phyloP scores from a whole-genome alignment of 2,797 vertebrate species.

The Myotis planiceps region DNA sequence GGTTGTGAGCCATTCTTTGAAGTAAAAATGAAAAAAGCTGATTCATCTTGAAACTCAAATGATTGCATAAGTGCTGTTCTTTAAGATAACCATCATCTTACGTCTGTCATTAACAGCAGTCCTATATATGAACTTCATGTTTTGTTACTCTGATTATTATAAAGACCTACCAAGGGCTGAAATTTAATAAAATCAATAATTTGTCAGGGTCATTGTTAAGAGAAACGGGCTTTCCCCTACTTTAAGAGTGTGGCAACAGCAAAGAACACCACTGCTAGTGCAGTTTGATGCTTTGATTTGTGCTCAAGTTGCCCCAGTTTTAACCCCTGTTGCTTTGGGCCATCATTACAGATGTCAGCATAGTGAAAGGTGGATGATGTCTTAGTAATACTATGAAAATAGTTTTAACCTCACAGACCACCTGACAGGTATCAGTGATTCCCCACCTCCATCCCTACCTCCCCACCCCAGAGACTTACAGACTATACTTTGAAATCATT shows the following conservation, averaged over 20 bases:
- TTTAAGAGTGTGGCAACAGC: not conserved
- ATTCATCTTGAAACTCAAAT: not conserved
- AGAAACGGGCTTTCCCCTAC: not conserved
- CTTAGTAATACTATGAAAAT: not conserved
- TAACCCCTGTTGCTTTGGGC: not conserved
- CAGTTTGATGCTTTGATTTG: not conserved
- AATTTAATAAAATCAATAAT: not conserved
- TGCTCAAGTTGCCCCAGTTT: not conserved
- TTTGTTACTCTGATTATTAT: not conserved
- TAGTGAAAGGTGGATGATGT: not conserved
- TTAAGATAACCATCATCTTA: not conserved
- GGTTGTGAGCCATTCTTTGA: not conserved
- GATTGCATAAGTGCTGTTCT: not conserved
- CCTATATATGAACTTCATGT: not conserved
- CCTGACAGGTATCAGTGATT: not conserved
- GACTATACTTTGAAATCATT: slow-evolving; percentile 31
- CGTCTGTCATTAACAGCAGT: not conserved
- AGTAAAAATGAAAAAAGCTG: slow-evolving; percentile 17
- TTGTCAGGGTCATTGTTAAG: not conserved
- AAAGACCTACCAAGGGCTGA: not conserved
- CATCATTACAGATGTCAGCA: not conserved
- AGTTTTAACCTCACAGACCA: slow-evolving; percentile 6
- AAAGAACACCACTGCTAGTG: not conserved
- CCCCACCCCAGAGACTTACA: not conserved
- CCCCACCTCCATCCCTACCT: not conserved